A percentile compares a stretch with the other conserved stretches of the same genome.
Conservation (phyloP, 2,888 invertebrate species). For the Clepsis dumicolana region DNA sequence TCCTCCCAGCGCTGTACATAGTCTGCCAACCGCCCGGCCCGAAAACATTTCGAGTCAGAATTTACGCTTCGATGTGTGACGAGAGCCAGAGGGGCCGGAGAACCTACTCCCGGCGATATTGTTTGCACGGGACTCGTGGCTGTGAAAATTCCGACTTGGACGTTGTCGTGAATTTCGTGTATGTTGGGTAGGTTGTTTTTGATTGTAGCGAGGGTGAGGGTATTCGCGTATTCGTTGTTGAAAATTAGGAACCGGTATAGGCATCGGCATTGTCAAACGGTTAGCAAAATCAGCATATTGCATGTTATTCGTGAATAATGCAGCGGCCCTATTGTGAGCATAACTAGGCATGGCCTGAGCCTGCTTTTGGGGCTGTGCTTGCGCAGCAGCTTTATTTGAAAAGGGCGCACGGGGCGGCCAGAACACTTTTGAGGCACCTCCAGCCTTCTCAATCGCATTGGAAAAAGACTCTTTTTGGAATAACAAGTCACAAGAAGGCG, state of each 20-base stretch:
- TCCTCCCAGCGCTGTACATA: neutral
- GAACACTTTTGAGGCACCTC: conserved; percentile 15
- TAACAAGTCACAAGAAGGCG: conserved; percentile 5
- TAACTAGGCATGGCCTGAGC: conserved; percentile 31
- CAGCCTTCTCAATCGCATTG: conserved; percentile 17
- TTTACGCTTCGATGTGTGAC: neutral
- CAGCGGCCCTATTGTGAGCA: conserved; percentile 21
- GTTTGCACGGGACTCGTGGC: neutral
- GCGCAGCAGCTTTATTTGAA: conserved; percentile 21
- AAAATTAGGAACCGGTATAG: neutral
- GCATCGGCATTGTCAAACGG: neutral
- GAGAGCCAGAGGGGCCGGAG: neutral
- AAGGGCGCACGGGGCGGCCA: conserved; percentile 13
- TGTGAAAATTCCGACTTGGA: neutral
- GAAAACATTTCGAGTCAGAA: neutral
- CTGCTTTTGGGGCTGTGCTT: conserved; percentile 17
- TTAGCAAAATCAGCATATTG: neutral
- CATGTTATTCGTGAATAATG: neutral
- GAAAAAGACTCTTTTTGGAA: conserved; percentile 18
- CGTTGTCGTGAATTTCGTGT: neutral
- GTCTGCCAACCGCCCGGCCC: neutral
- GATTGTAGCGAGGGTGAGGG: neutral
- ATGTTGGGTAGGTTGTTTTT: neutral
- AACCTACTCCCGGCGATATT: neutral
- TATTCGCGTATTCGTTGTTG: neutral